phyloP scores from a whole-genome alignment of 2,797 vertebrate genomes.

The Rhadinocentrus ornatus region DNA sequence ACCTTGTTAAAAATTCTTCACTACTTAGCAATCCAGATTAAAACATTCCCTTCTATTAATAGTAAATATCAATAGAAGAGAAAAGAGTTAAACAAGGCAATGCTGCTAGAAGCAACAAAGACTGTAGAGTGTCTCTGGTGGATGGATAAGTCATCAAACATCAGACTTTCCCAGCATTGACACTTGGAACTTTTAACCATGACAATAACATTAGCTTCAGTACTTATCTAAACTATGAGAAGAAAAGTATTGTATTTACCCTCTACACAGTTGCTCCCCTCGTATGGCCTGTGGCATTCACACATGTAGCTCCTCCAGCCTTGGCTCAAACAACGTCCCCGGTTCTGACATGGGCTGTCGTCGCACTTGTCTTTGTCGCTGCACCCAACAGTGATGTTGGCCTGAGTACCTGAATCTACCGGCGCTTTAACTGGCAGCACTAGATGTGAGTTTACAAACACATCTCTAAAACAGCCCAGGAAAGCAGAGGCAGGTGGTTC shows the following conservation, averaged over 20 bases:
- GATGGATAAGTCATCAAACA: neutral
- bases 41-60: neutral
- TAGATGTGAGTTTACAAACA: constrained; percentile 82
- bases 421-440: constrained; percentile 75
- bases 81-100: neutral
- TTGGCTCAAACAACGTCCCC: constrained; percentile 87
- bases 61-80: neutral
- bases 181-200: neutral
- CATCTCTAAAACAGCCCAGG: constrained; percentile 91
- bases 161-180: neutral
- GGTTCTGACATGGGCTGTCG: constrained; percentile 87
- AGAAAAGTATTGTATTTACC: constrained; percentile 78
- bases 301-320: constrained; percentile 88
- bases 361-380: constrained; percentile 86
- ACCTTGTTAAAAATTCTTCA: neutral
- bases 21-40: neutral
- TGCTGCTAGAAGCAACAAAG: neutral
- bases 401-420: constrained; percentile 57
- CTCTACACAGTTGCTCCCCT: constrained; percentile 82
- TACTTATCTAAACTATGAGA: neutral
- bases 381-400: constrained; percentile 87
- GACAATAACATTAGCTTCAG: neutral
- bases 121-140: neutral
- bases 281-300: constrained; percentile 88
- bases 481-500: constrained; percentile 74